Base-by-base conservation (phyloP, 2,888 invertebrate species). In the Pharmacophagus antenor region DNA sequence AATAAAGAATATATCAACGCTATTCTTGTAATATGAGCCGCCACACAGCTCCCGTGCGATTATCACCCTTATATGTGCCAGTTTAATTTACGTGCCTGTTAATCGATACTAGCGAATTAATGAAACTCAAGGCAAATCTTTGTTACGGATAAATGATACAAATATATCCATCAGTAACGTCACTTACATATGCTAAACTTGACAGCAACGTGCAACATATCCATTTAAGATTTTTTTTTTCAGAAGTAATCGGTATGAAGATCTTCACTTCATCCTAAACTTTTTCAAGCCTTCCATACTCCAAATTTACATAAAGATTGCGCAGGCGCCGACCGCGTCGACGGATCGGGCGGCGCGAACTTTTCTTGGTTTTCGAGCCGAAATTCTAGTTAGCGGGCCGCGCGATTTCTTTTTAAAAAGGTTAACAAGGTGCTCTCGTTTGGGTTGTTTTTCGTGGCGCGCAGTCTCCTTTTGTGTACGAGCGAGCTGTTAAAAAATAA, bases 401-500 rank as follows among this genome's bases (percentile, higher is more conserved):
- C 82, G 85, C 85, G 86, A 86, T 88, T 88, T 88, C 85, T 87
- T 88, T 88, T 88, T 85, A 86, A 88, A 88, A 88, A 85, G 84
- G 85, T 87, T 89, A 90, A 89, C 89, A 88, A 89, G 89, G 82
- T 85, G 83, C 78, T 85, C 84, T 88, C 82, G 83, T 88, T 88
- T 86, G 76, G 83, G 84, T 88, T 73, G 82, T 89, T 89, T 90
- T 89, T 88, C 85, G 82, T 85, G 84, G 83, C 83, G 84, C 83
- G 84, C 81, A 79, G 84, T 83, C 83, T 84, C 84, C 88, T 87
- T 88, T 89, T 89, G 88, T 89, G 85, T 85, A 87, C 86, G 84
- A 78, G 85, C 85, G 84, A 89, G 90, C 90, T 90, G 90, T 90
- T 90, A 90, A 90, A 90, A 90, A 90, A 90, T 90, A 90, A 90